Conservation (phyloP, 1,140 invertebrate genomes). For the Vanessa tameamea region DNA sequence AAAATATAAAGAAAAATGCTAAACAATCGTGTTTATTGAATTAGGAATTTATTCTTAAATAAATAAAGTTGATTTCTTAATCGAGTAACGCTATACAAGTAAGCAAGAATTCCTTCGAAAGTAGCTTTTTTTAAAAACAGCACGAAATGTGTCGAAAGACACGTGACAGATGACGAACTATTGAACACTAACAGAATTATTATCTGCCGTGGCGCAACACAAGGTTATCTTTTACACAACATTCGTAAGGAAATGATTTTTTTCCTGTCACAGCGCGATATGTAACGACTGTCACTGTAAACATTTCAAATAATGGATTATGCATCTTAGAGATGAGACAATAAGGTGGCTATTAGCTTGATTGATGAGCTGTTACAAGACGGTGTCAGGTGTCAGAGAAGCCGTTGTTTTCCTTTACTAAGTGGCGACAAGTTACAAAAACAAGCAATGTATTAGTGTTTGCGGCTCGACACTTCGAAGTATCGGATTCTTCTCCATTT, state of each 20-base stretch:
- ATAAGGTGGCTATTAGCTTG: constrained; percentile 26
- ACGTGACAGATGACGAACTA: constrained; percentile 1
- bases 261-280: constrained; percentile 41
- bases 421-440: constrained; percentile 68
- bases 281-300: constrained; percentile 25
- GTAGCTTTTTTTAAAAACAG: neutral
- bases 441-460: constrained; percentile 49
- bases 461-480: constrained; percentile 36
- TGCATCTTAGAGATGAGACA: neutral
- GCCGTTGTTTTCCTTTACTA: constrained; percentile 42
- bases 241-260: constrained; percentile 45
- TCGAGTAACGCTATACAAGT: no score
- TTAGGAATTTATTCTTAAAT: no score
- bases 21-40: no score
- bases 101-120: no score
- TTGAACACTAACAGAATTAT: constrained; percentile 16
- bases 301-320: neutral
- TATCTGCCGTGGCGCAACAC: neutral
- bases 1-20: no score
- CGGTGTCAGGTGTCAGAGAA: constrained; percentile 58
- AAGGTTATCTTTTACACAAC: constrained; percentile 15
- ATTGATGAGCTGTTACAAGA: neutral
- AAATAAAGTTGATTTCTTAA: no score
- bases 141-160: neutral
- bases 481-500: constrained; percentile 42